Evolutionary conservation across 2,888 invertebrate species (phyloP).

Genomic region (Stenoptilia bipunctidactyla): DNA sequence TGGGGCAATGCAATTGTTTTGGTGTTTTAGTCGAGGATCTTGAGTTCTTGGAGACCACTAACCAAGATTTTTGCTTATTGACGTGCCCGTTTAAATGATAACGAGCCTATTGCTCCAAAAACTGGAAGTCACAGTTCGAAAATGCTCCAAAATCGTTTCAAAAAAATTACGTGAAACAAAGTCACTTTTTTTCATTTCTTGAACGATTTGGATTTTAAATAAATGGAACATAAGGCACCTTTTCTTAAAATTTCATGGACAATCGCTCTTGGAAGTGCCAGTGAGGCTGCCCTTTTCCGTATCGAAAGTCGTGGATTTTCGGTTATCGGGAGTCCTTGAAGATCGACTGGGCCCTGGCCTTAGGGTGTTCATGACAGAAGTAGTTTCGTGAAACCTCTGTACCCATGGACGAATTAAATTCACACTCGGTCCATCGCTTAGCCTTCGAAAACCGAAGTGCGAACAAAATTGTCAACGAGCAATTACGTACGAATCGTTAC

Average conservation of each 20-base stretch:
- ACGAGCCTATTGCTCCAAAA: conserved; percentile 26
- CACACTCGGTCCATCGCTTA: conserved; percentile 10
- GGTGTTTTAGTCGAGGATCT: conserved; percentile 14
- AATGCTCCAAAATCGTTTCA: conserved; percentile 15
- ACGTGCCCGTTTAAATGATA: conserved; percentile 9
- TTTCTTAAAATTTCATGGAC: conserved; percentile 13
- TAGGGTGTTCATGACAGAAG: conserved; percentile 9
- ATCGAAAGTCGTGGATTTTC: conserved; percentile 12
- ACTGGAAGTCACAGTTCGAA: conserved; percentile 13
- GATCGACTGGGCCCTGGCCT: conserved; percentile 12
- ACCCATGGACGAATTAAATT: conserved; percentile 1
- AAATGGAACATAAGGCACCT: conserved; percentile 9
- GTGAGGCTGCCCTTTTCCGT: conserved; percentile 12
- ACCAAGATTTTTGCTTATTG: conserved; percentile 15
- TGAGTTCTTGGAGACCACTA: conserved; percentile 15
- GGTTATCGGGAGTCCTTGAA: conserved; percentile 10
- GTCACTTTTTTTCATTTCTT: conserved; percentile 15
- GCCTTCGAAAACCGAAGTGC: conserved; percentile 7
- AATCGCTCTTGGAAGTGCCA: conserved; percentile 10
- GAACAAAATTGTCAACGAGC: conserved; percentile 10
- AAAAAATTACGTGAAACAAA: conserved; percentile 14
- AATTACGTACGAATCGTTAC: neutral
- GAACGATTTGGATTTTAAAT: conserved; percentile 16
- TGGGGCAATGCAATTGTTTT: too few species aligned
- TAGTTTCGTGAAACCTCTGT: conserved; percentile 3